These are phyloP conservation scores for Nephrotoma guestfalica DNA, from an alignment of 2,888 invertebrate species.

Conservation along the genomic window DNA sequence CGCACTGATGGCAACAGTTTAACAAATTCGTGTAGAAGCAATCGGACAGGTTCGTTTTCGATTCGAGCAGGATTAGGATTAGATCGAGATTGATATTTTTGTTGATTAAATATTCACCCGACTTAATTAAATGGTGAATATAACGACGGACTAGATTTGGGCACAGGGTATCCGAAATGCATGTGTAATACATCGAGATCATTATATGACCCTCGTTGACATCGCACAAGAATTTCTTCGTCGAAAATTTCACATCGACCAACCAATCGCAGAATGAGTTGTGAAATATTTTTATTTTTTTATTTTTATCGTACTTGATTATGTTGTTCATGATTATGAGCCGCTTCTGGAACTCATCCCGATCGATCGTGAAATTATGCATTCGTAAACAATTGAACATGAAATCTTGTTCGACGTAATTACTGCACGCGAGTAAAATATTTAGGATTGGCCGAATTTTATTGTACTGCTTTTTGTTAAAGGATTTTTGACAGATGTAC, in stretches of 20 bases:
- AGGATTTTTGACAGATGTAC: slow-evolving; percentile 87
- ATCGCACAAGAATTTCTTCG: slow-evolving; percentile 81
- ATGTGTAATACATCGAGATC: slow-evolving; percentile 67
- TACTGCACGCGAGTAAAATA: slow-evolving; percentile 72
- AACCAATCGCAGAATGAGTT: slow-evolving; percentile 93
- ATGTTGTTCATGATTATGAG: slow-evolving; percentile 55
- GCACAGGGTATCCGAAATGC: slow-evolving; percentile 50
- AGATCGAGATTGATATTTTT: slow-evolving; percentile 28
- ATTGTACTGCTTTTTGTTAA: slow-evolving; percentile 75
- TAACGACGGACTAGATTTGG: slow-evolving; percentile 63
- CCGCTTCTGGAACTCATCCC: slow-evolving; percentile 67
- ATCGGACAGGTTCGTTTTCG: slow-evolving; percentile 29
- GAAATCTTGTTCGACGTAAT: slow-evolving; percentile 68
- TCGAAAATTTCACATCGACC: slow-evolving; percentile 94
- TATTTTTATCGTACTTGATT: slow-evolving; percentile 21
- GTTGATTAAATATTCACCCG: slow-evolving; percentile 43
- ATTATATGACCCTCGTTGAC: slow-evolving; percentile 79
- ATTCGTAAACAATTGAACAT: slow-evolving; percentile 70
- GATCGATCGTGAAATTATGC: slow-evolving; percentile 59
- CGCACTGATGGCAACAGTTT: slow-evolving; percentile 31
- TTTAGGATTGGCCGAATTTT: slow-evolving; percentile 77
- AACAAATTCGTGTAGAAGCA: slow-evolving; percentile 36
- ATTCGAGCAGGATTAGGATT: slow-evolving; percentile 29
- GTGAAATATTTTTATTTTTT: slow-evolving; percentile 56
- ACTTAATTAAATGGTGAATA: slow-evolving; percentile 50